Conservation (phyloP, 2,113 vertebrate genomes). For the Heterotilapia buettikoferi region DNA sequence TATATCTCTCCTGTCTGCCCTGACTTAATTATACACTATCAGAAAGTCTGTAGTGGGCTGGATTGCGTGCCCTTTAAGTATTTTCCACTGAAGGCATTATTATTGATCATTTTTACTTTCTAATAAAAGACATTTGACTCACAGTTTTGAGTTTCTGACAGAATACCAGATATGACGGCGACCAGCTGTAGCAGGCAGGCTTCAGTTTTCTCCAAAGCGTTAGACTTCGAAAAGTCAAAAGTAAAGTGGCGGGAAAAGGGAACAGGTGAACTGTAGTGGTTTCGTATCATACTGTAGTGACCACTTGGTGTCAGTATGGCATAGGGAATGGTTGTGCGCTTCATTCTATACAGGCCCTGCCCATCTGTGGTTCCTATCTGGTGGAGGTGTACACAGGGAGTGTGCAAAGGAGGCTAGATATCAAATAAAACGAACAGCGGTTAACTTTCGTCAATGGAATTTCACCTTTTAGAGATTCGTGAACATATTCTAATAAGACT, state of each 20-base stretch:
- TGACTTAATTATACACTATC: background rate
- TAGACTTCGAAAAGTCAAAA: background rate
- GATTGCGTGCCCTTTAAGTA: background rate
- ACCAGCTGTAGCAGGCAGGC: background rate
- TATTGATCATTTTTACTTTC: background rate
- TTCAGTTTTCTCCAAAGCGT: background rate
- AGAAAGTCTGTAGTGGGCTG: background rate
- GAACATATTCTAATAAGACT: background rate
- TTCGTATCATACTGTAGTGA: background rate
- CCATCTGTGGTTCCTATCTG: background rate
- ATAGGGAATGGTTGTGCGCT: background rate
- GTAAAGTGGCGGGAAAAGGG: background rate
- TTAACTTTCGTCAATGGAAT: background rate
- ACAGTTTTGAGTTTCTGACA: background rate
- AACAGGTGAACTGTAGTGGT: background rate
- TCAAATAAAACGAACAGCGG: background rate
- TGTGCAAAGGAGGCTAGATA: background rate
- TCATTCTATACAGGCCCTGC: background rate
- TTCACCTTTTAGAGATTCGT: fast-evolving
- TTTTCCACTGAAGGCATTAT: background rate
- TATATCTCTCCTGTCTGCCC: background rate
- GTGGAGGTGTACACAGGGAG: background rate
- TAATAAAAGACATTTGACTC: background rate
- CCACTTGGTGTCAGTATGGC: conserved; percentile 58
- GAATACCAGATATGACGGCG: background rate